Percentiles rank a stretch among this genome's conserved stretches.
phyloP scores from a whole-genome alignment of 2,113 vertebrate species.

The Riparia riparia region DNA sequence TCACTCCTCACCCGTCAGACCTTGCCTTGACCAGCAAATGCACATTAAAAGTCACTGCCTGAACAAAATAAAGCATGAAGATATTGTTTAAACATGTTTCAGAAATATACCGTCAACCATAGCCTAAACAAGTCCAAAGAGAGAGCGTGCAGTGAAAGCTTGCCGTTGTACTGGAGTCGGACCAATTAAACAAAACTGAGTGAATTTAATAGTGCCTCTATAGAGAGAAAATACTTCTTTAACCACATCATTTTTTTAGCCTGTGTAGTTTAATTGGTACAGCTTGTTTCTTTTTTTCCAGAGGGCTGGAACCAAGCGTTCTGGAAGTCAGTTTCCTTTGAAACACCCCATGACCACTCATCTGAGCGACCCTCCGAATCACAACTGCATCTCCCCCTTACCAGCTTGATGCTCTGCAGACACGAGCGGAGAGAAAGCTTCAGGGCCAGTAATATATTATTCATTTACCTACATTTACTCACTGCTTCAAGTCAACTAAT shows the following conservation, averaged over 20 bases:
- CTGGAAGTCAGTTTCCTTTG: background rate
- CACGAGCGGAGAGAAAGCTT: background rate
- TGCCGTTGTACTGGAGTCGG: background rate
- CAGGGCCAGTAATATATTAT: background rate
- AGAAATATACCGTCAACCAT: background rate
- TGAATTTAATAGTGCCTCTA: slow-evolving; percentile 13
- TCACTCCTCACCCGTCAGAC: background rate
- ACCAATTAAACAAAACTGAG: slow-evolving; percentile 46
- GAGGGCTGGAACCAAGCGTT: background rate
- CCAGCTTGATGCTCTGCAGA: background rate
- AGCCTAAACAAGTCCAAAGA: slow-evolving; percentile 63
- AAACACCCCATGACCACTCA: background rate
- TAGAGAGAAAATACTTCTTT: slow-evolving; percentile 21
- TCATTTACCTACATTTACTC: background rate
- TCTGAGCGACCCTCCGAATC: background rate
- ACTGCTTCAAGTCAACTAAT: slow-evolving; percentile 2
- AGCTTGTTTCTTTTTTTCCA: background rate
- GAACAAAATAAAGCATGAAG: background rate
- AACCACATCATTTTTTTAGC: slow-evolving; percentile 45
- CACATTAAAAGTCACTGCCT: background rate
- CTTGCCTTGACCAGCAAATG: background rate
- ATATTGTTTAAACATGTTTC: slow-evolving; percentile 41
- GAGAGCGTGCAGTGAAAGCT: background rate
- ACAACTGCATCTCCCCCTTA: background rate
- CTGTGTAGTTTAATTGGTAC: slow-evolving; percentile 23